A percentile compares a stretch with the other conserved stretches of the same genome.
Conservation (phyloP, 2,113 vertebrate genomes). For the Serilophus lunatus region DNA sequence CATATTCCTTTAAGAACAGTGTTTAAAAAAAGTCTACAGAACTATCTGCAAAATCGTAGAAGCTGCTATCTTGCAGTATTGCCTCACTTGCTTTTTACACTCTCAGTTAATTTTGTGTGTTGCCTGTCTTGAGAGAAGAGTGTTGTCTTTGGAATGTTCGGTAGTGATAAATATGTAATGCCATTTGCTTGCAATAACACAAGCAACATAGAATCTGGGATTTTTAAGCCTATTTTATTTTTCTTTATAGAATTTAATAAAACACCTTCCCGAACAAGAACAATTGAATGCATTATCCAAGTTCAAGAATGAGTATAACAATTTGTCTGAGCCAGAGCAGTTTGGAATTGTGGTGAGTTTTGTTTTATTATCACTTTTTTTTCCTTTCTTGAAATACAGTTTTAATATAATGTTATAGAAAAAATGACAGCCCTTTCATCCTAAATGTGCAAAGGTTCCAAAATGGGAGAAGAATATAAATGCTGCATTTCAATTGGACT, state of each 20-base stretch:
- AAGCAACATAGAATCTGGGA: neutral
- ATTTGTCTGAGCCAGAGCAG: conserved; percentile 92
- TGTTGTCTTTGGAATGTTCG: neutral
- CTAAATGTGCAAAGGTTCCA: neutral
- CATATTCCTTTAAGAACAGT: neutral
- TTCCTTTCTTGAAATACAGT: neutral
- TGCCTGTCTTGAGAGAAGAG: neutral
- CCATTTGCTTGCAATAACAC: neutral
- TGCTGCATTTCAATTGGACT: neutral
- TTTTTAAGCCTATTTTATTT: neutral
- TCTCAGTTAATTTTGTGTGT: neutral
- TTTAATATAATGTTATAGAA: neutral
- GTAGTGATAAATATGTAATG: neutral
- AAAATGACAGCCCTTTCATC: neutral
- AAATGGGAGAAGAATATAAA: neutral
- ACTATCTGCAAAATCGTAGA: neutral
- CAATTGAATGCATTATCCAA: conserved; percentile 86
- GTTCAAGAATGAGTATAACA: conserved; percentile 83
- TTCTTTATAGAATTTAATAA: conserved; percentile 79
- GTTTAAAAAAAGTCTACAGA: neutral
- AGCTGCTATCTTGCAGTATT: neutral
- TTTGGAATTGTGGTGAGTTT: conserved; percentile 94
- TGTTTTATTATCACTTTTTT: neutral
- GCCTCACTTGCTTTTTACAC: neutral
- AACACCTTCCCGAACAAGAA: conserved; percentile 91